Percentiles rank a stretch among this genome's conserved stretches.
Evolutionary conservation across 2,888 invertebrate genomes (phyloP).

Genomic region (Phania funesta): DNA sequence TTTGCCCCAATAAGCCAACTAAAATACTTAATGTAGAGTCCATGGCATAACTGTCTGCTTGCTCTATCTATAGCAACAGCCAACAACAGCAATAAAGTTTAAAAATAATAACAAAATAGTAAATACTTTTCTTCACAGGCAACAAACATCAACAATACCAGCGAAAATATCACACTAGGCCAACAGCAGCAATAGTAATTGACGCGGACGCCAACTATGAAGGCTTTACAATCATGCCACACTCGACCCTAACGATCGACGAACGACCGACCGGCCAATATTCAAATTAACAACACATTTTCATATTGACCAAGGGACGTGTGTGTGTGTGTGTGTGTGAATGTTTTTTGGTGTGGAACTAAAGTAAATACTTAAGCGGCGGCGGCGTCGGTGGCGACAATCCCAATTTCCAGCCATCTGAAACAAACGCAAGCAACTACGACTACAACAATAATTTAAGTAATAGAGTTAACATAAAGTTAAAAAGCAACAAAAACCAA

Average conservation of each 20-base stretch:
- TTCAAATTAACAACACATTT: slow-evolving; percentile 61
- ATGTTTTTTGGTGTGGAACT: slow-evolving; percentile 28
- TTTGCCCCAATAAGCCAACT: too few species aligned
- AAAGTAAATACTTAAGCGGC: slow-evolving; percentile 52
- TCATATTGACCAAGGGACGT: slow-evolving; percentile 50
- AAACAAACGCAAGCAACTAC: slow-evolving; percentile 38
- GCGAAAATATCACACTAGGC: slow-evolving; percentile 31
- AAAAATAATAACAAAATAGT: slow-evolving; percentile 26
- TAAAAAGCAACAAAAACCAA: slow-evolving; percentile 18
- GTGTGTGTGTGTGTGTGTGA: slow-evolving; percentile 1
- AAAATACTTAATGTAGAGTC: neutral
- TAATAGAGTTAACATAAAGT: slow-evolving; percentile 29
- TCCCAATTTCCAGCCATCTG: slow-evolving; percentile 58
- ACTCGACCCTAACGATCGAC: slow-evolving; percentile 23
- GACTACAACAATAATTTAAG: slow-evolving; percentile 21
- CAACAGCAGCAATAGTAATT: slow-evolving; percentile 46
- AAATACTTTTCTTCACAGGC: slow-evolving; percentile 7
- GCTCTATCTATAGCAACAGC: slow-evolving; percentile 10
- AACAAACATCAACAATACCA: slow-evolving; percentile 65
- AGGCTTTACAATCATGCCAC: slow-evolving; percentile 45
- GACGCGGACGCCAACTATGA: slow-evolving; percentile 42
- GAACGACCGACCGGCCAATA: slow-evolving; percentile 27
- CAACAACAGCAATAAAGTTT: slow-evolving; percentile 59
- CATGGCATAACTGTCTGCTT: too few species aligned
- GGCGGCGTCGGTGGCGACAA: slow-evolving; percentile 63